These are phyloP conservation scores for Gallinago jamesoni DNA, from an alignment of 2,113 vertebrate species.

Conservation along the genomic window DNA sequence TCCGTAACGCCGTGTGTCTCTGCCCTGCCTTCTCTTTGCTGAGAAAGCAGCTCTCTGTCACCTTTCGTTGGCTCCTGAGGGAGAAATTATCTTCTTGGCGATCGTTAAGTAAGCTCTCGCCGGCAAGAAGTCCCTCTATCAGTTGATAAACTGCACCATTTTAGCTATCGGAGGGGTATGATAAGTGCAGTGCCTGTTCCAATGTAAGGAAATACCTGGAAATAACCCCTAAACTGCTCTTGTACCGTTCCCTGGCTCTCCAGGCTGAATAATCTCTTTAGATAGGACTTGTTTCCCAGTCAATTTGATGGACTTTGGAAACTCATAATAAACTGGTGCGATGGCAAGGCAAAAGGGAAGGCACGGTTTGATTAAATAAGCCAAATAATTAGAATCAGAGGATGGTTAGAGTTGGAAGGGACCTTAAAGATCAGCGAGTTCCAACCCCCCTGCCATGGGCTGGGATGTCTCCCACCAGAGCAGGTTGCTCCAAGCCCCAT, in stretches of 20 bases:
- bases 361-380: neutral
- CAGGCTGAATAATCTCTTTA: neutral
- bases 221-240: neutral
- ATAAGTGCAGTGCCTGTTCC: neutral
- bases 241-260: neutral
- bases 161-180: neutral
- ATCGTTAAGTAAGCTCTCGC: neutral
- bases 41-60: neutral
- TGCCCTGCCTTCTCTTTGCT: accelerated
- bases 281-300: neutral
- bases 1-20: accelerated
- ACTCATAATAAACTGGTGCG: neutral
- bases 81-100: neutral
- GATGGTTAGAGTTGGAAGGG: too few relatives aligned
- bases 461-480: too few relatives aligned
- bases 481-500: too few relatives aligned
- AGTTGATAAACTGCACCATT: neutral
- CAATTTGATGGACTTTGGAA: neutral
- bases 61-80: accelerated
- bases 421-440: too few relatives aligned
- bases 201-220: neutral
- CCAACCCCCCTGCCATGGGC: too few relatives aligned
- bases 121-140: neutral
- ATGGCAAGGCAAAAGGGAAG: neutral
- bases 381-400: neutral